These are phyloP conservation scores for Lomographa bimaculata DNA, from an alignment of 2,888 invertebrate genomes.

Conservation along the genomic window DNA sequence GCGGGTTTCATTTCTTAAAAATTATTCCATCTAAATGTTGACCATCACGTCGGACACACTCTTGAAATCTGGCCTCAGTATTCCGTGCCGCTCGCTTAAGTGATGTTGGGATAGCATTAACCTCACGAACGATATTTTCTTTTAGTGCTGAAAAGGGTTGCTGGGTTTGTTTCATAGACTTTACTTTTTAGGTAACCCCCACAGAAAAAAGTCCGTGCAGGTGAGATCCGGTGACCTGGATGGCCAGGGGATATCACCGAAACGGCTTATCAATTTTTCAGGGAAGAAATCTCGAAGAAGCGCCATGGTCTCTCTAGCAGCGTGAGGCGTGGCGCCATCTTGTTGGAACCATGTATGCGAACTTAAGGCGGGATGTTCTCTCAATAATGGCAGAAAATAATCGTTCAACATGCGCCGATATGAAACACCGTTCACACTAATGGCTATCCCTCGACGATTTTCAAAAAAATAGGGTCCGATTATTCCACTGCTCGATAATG, in stretches of 20 bases:
- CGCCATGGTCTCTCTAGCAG: slow-evolving; percentile 16
- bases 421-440: slow-evolving; percentile 2
- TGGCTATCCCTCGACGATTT: background rate
- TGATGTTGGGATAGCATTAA: slow-evolving; percentile 4
- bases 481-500: slow-evolving; percentile 25
- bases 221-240: slow-evolving; percentile 34
- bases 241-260: slow-evolving; percentile 33
- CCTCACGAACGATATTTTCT: slow-evolving; percentile 4
- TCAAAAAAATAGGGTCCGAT: slow-evolving; percentile 24
- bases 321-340: slow-evolving; percentile 23
- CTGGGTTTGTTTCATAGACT: slow-evolving; percentile 7
- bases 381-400: slow-evolving; percentile 22
- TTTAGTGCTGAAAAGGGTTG: slow-evolving; percentile 7
- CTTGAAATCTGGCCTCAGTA: slow-evolving; percentile 5
- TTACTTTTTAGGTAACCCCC: slow-evolving; percentile 12
- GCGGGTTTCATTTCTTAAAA: slow-evolving; percentile 4
- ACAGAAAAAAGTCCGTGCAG: slow-evolving; percentile 33
- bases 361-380: slow-evolving; percentile 18
- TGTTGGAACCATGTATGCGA: slow-evolving; percentile 20
- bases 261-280: slow-evolving; percentile 25
- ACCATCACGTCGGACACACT: slow-evolving; percentile 10
- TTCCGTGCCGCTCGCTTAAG: slow-evolving; percentile 8
- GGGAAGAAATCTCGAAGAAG: slow-evolving; percentile 18
- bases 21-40: slow-evolving; percentile 13
- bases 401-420: slow-evolving; percentile 19